Conservation (phyloP, 2,888 invertebrate genomes). For the Lepidochitona cinerea region DNA sequence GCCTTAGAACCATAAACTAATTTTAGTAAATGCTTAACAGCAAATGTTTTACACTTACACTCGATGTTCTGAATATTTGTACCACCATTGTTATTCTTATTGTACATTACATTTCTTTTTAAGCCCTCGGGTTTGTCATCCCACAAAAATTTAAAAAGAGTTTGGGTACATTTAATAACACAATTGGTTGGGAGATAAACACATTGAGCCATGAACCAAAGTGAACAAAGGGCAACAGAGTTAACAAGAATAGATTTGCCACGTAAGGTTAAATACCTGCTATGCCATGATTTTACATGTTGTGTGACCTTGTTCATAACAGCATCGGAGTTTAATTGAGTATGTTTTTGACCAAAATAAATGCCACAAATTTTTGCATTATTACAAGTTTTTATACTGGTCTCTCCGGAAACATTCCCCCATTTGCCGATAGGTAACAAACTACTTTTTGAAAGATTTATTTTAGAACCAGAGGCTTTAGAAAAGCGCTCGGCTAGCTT, state of each 20-base stretch:
- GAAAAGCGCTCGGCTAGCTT: slow-evolving; percentile 4
- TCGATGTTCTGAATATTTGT: neutral
- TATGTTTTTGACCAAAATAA: neutral
- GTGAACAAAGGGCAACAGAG: neutral
- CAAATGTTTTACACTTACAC: neutral
- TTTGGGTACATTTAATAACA: neutral
- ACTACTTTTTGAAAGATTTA: slow-evolving; percentile 26
- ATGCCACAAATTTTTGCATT: neutral
- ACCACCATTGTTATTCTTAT: neutral
- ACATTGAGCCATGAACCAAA: neutral
- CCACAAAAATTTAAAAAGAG: slow-evolving; percentile 3
- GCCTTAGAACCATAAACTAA: neutral
- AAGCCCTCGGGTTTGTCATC: neutral
- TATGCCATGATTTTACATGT: neutral
- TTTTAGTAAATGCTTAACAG: neutral
- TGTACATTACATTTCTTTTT: neutral
- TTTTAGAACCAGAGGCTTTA: slow-evolving; percentile 25
- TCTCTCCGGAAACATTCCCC: neutral
- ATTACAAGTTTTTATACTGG: neutral
- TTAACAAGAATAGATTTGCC: neutral
- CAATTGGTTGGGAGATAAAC: neutral
- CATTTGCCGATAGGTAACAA: slow-evolving; percentile 2
- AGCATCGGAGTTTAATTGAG: neutral
- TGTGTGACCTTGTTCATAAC: neutral
- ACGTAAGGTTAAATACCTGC: neutral